Evolutionary conservation across 2,888 invertebrate genomes (phyloP), one percentile per base, ranked within the genome.

Genomic region (Ectropis crepuscularia): DNA sequence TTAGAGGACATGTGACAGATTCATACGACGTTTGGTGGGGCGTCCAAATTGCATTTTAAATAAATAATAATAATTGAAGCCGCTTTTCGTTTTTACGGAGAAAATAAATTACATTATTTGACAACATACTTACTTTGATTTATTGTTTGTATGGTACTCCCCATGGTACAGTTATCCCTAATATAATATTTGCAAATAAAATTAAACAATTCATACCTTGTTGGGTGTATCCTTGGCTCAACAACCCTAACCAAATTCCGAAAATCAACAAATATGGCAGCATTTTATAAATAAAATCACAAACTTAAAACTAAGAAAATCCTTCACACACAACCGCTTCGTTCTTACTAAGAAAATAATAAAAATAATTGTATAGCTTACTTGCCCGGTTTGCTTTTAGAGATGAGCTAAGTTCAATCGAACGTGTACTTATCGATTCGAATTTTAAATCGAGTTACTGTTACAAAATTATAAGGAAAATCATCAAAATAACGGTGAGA

Each of bases 151-250:
- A n/a, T n/a, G n/a, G n/a, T n/a, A n/a, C n/a, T n/a, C n/a, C n/a
- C n/a, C n/a, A n/a, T n/a, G n/a, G n/a, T n/a, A n/a, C n/a, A n/a
- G n/a, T n/a, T n/a, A 28, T 28, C 2, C 16, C 16, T 28, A 28
- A 28, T 28, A 28, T 28, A 2, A 28, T 28, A 4, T 28, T 28
- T 4, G 1, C 16, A 1, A 50, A 4, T 8, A 50, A 16, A 28
- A 11, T 41, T 28, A 28, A 28, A 5, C 2, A 2, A 6, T 16
- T 6, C 46, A 38, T 46, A 54, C 54, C 46, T 46, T 54, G 54
- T 46, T 54, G 51, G 16, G 51, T 28, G 16, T 28, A 16, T 46
- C 54, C 46, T 38, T 46, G 12, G 28, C 38, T 8, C 6, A 46
- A 38, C 11, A 46, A 9, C 6, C 9, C 41, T 28, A 41, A 42